phyloP scores from a whole-genome alignment of 2,888 invertebrate species.

The Graphium colonna region DNA sequence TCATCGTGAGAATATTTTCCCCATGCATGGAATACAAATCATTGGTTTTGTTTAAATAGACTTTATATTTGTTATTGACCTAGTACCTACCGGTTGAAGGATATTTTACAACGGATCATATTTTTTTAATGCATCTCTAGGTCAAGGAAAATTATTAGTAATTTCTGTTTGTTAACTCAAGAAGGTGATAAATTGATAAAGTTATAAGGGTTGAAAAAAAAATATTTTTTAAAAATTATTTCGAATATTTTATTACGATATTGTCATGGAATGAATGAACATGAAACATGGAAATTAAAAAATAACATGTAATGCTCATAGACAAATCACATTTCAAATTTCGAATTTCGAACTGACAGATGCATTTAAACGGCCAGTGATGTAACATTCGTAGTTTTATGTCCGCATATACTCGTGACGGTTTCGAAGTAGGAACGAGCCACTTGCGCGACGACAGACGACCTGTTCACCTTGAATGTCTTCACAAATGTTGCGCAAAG shows the following conservation, averaged over 20 bases:
- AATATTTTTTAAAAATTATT: not conserved
- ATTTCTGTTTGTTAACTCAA: too few species aligned
- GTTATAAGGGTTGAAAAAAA: too few species aligned
- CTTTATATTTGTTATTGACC: too few species aligned
- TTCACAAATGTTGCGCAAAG: constrained; percentile 52
- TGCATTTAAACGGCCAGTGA: constrained; percentile 7
- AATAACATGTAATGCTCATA: too few species aligned
- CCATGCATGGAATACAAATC: constrained; percentile 21
- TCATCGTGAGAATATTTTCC: constrained; percentile 25
- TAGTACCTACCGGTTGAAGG: too few species aligned
- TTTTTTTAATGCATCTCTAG: too few species aligned
- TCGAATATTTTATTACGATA: not conserved
- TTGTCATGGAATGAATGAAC: not conserved
- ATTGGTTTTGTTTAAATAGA: constrained; percentile 9
- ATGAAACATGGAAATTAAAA: too few species aligned
- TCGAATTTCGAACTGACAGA: not conserved
- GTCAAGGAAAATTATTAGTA: too few species aligned
- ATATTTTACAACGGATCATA: too few species aligned
- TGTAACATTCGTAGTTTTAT: constrained; percentile 11
- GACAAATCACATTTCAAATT: too few species aligned
- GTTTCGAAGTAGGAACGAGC: constrained; percentile 30
- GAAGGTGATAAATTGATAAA: too few species aligned
- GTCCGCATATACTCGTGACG: constrained; percentile 3
- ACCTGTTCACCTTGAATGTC: constrained; percentile 72
- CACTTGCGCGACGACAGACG: constrained; percentile 39